These are phyloP conservation scores for Epicauta chinensis DNA, from an alignment of 1,140 invertebrate genomes.

Conservation along the genomic window DNA sequence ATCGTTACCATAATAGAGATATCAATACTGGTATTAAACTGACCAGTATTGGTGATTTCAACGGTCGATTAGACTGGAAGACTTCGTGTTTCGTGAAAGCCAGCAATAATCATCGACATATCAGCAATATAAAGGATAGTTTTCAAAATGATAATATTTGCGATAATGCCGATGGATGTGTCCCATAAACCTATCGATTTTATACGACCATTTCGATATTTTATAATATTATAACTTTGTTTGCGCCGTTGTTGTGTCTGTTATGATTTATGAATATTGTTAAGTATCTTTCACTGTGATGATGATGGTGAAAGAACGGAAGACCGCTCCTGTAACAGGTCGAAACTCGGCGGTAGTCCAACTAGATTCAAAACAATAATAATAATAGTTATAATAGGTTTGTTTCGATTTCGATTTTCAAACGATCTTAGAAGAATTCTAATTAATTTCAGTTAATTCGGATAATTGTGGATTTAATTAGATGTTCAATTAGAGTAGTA, in stretches of 20 bases:
- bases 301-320: conserved; percentile 11
- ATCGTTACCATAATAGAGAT: conserved; percentile 10
- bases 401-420: no score
- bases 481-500: no score
- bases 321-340: conserved; percentile 17
- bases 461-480: no score
- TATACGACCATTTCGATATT: no score
- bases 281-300: conserved; percentile 2
- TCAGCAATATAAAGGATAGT: no score
- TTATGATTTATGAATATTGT: conserved; percentile 6
- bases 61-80: conserved; percentile 6
- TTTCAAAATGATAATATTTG: conserved; percentile 1
- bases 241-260: conserved; percentile 1
- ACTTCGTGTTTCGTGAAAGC: not conserved
- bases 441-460: no score
- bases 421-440: no score
- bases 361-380: no score
- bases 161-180: conserved; percentile 3
- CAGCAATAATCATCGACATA: no score
- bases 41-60: conserved; percentile 1
- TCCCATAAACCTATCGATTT: conserved; percentile 6
- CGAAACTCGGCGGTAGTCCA: conserved; percentile 19
- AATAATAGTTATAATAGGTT: no score
- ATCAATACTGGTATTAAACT: conserved; percentile 7
- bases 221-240: no score